These are phyloP conservation scores for Prostheceraeus crozeri DNA, from an alignment of 2,888 invertebrate genomes.

Conservation along the genomic window DNA sequence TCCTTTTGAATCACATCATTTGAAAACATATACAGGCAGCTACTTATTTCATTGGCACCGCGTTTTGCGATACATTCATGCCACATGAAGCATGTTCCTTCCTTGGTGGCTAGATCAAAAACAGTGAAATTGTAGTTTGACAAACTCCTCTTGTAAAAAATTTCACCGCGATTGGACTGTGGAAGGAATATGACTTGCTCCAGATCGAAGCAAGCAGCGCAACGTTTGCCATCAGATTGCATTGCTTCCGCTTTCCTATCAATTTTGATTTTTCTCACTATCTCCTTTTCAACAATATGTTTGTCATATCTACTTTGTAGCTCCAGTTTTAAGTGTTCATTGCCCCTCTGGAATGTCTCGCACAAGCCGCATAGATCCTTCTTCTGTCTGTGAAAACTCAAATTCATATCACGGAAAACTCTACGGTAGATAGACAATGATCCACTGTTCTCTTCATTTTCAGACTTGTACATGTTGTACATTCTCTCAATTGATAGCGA, in stretches of 20 bases:
- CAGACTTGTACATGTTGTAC: too few relatives aligned
- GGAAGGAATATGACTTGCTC: slow-evolving; percentile 13
- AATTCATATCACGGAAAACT: slow-evolving; percentile 4
- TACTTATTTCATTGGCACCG: slow-evolving; percentile 9
- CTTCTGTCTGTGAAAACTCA: slow-evolving; percentile 3
- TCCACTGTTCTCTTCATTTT: too few relatives aligned
- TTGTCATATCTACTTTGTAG: not conserved
- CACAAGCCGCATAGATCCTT: slow-evolving; percentile 7
- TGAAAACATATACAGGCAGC: slow-evolving; percentile 4
- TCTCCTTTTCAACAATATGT: slow-evolving; percentile 12
- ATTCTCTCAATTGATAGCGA: too few relatives aligned
- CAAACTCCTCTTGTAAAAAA: slow-evolving; percentile 5
- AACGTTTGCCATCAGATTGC: not conserved
- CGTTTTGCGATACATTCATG: slow-evolving; percentile 4
- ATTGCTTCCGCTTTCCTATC: not conserved
- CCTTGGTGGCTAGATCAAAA: not conserved
- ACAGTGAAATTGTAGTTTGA: slow-evolving; percentile 10
- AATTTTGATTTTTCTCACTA: not conserved
- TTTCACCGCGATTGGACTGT: not conserved
- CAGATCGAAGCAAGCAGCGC: not conserved
- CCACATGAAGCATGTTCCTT: slow-evolving; percentile 14
- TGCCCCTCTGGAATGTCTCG: not conserved
- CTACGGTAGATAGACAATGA: too few relatives aligned
- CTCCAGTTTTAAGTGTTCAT: not conserved
- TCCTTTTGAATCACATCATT: not conserved